Percentiles rank a stretch among this genome's conserved stretches.
phyloP scores from a whole-genome alignment of 2,888 invertebrate species.

The Eupithecia pulchellata region DNA sequence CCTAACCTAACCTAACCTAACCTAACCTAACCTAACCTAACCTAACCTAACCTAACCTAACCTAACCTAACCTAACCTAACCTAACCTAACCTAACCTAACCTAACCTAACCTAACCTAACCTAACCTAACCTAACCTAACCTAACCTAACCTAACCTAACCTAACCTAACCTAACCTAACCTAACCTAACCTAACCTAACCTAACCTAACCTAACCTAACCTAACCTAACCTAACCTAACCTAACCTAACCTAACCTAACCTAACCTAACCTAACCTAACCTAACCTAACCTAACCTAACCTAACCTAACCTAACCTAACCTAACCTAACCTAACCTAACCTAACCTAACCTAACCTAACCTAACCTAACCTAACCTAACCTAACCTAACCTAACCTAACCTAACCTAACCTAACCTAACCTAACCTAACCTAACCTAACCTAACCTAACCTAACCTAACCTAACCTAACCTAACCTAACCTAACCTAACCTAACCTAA shows the following conservation, averaged over 20 bases:
- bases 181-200: slow-evolving; percentile 44
- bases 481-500: slow-evolving; percentile 35
- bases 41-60: too few relatives aligned
- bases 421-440: slow-evolving; percentile 48
- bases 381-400: slow-evolving; percentile 52
- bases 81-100: slow-evolving; percentile 36
- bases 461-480: slow-evolving; percentile 46
- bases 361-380: slow-evolving; percentile 50
- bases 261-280: slow-evolving; percentile 37
- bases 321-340: slow-evolving; percentile 42
- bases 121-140: slow-evolving; percentile 41
- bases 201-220: slow-evolving; percentile 39
- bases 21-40: too few relatives aligned
- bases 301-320: slow-evolving; percentile 39
- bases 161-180: slow-evolving; percentile 45
- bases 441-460: slow-evolving; percentile 42
- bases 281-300: slow-evolving; percentile 41
- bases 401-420: slow-evolving; percentile 50
- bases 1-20: slow-evolving; percentile 16
- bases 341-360: slow-evolving; percentile 50
- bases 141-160: slow-evolving; percentile 45
- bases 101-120: slow-evolving; percentile 37
- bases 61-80: slow-evolving; percentile 38
- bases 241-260: slow-evolving; percentile 47
- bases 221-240: slow-evolving; percentile 40